phyloP scores from a whole-genome alignment of 1,140 invertebrate genomes.

The Melanaphis sacchari region DNA sequence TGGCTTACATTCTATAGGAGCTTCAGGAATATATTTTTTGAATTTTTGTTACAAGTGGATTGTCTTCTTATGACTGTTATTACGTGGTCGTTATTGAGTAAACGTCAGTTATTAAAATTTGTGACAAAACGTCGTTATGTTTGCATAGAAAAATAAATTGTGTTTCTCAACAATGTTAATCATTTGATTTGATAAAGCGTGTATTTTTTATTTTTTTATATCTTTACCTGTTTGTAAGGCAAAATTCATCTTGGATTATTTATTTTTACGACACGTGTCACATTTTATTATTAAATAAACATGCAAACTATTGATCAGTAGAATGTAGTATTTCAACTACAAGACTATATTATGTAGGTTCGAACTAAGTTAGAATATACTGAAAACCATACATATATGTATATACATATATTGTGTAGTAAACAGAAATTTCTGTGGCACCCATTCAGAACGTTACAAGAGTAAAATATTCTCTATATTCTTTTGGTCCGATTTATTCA shows the following conservation, averaged over 20 bases:
- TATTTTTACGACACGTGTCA: not conserved
- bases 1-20: not conserved
- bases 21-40: not conserved
- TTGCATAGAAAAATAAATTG: not conserved
- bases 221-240: not conserved
- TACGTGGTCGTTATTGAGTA: not conserved
- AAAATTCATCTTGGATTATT: not conserved
- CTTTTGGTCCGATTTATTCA: not conserved
- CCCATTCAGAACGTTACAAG: not conserved
- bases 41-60: not conserved
- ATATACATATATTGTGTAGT: not conserved
- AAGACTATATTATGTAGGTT: not conserved
- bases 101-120: not conserved
- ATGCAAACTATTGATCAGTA: not conserved
- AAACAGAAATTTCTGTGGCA: not conserved
- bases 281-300: not conserved
- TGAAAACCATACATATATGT: too few species aligned
- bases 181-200: not conserved
- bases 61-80: not conserved
- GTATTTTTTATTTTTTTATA: not conserved
- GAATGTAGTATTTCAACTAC: not conserved
- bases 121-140: not conserved
- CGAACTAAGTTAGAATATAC: not conserved
- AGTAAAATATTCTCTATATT: not conserved
- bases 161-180: not conserved